These are phyloP conservation scores for Delphinapterus leucas DNA, from an alignment of 2,113 vertebrate species.

Conservation along the genomic window DNA sequence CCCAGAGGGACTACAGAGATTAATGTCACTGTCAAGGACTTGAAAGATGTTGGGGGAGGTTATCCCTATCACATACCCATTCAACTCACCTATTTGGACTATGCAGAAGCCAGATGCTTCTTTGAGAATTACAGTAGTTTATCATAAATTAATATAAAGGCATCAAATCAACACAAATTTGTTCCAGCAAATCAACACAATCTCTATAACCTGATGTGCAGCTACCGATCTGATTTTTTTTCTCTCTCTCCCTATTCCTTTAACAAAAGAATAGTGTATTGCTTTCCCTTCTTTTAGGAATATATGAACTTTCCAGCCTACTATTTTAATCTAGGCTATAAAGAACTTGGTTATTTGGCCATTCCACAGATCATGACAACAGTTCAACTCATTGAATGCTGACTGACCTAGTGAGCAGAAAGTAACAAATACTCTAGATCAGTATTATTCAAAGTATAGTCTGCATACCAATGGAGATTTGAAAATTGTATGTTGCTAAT, in stretches of 20 bases:
- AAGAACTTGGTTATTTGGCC: neutral
- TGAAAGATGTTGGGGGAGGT: neutral
- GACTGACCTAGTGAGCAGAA: neutral
- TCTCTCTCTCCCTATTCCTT: neutral
- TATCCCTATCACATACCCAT: neutral
- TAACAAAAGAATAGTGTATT: neutral
- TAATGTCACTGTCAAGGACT: neutral
- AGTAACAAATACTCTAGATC: neutral
- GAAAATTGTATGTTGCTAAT: neutral
- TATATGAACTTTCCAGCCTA: neutral
- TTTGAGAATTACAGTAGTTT: neutral
- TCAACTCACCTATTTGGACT: neutral
- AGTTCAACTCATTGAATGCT: neutral
- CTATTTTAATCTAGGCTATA: neutral
- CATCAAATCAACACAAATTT: neutral
- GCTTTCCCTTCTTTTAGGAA: neutral
- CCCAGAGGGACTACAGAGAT: neutral
- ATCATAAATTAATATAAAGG: neutral
- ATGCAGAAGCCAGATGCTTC: neutral
- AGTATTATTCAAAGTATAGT: neutral
- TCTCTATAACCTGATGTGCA: neutral
- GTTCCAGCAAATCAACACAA: neutral
- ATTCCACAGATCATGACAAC: neutral
- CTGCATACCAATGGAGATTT: neutral
- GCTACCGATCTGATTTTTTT: neutral